Conservation (phyloP, 2,888 invertebrate genomes). For the Drosophila setosimentum region DNA sequence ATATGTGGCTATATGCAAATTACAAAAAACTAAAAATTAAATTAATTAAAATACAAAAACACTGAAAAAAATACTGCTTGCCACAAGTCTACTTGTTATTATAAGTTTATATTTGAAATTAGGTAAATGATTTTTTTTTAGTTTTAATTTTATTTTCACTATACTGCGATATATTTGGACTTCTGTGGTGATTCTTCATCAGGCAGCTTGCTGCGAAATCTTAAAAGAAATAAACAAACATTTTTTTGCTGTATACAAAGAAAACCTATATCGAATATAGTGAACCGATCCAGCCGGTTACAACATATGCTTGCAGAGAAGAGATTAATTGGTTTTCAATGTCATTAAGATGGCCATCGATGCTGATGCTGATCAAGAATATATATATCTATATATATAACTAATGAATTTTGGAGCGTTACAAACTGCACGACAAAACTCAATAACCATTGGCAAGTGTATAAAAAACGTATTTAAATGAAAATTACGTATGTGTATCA, state of each 20-base stretch:
- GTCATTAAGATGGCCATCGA: background rate
- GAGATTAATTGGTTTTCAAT: background rate
- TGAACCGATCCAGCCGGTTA: background rate
- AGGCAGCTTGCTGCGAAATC: background rate
- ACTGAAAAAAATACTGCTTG: background rate
- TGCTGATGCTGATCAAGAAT: background rate
- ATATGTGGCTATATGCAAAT: background rate
- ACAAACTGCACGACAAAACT: background rate
- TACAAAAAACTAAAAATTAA: background rate
- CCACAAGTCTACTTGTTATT: background rate
- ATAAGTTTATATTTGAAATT: background rate
- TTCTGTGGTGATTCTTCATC: background rate
- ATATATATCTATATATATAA: background rate
- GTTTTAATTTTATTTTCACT: background rate
- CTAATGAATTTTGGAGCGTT: background rate
- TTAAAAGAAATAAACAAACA: background rate
- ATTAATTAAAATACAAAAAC: background rate
- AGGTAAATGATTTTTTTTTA: background rate
- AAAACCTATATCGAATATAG: background rate
- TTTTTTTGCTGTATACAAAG: background rate
- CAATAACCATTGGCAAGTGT: background rate
- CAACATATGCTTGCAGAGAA: background rate
- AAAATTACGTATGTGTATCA: slow-evolving; percentile 13
- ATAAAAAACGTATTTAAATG: background rate
- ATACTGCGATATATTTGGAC: background rate